phyloP scores from a whole-genome alignment of 2,888 invertebrate genomes.

The Coleophora deauratella region DNA sequence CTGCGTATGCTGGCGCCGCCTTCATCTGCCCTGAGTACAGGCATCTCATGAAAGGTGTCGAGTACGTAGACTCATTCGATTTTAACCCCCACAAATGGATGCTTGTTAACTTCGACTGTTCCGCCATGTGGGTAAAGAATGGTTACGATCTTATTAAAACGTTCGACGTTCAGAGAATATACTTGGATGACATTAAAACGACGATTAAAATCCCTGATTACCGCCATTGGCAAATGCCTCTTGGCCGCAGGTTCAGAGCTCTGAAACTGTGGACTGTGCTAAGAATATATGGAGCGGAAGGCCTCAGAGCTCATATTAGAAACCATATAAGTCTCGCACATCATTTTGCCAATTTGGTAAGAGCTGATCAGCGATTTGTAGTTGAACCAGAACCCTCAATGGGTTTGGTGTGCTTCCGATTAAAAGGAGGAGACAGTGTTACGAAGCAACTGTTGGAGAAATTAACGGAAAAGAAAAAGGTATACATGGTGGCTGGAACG shows the following conservation, averaged over 20 bases:
- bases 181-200: constrained; percentile 77
- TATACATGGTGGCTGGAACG: constrained; percentile 87
- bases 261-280: constrained; percentile 96
- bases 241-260: constrained; percentile 90
- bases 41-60: constrained; percentile 82
- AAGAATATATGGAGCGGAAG: constrained; percentile 85
- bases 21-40: constrained; percentile 94
- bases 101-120: constrained; percentile 95
- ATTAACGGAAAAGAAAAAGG: constrained; percentile 82
- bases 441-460: constrained; percentile 82
- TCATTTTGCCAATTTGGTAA: constrained; percentile 82
- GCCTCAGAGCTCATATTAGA: constrained; percentile 84
- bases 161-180: constrained; percentile 93
- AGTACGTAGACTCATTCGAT: constrained; percentile 91
- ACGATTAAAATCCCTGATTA: constrained; percentile 75
- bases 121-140: constrained; percentile 93
- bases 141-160: constrained; percentile 86
- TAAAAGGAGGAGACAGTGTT: constrained; percentile 81
- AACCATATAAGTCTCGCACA: constrained; percentile 83
- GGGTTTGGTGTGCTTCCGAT: constrained; percentile 92
- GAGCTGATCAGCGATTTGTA: constrained; percentile 84
- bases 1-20: constrained; percentile 95
- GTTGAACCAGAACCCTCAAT: constrained; percentile 81
- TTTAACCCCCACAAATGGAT: constrained; percentile 98
- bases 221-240: constrained; percentile 90